Conservation (phyloP, 2,113 vertebrate genomes). For the Pomatostomus ruficeps region DNA sequence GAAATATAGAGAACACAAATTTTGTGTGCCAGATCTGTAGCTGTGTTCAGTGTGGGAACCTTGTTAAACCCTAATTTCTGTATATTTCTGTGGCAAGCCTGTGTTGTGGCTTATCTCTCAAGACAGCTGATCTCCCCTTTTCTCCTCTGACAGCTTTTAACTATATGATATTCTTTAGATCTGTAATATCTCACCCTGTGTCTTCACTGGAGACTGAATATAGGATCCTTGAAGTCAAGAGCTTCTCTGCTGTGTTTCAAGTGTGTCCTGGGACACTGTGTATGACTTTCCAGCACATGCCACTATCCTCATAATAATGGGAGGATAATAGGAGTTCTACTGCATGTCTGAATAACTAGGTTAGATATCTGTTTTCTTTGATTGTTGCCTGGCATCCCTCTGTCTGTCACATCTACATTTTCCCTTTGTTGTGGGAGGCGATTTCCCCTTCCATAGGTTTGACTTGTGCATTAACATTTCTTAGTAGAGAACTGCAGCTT, state of each 20-base stretch:
- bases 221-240: conserved; percentile 55
- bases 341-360: conserved; percentile 43
- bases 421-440: conserved; percentile 34
- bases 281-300: conserved; percentile 27
- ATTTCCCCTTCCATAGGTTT: conserved; percentile 22
- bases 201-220: conserved; percentile 57
- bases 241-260: conserved; percentile 57
- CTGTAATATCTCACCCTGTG: conserved; percentile 43
- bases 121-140: conserved; percentile 46
- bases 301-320: conserved; percentile 46
- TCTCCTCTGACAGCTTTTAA: conserved; percentile 61
- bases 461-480: conserved; percentile 19
- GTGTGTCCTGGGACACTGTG: conserved; percentile 59
- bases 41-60: neutral
- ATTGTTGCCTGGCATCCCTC: conserved; percentile 30
- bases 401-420: conserved; percentile 37
- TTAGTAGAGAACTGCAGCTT: conserved; percentile 5
- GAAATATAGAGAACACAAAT: neutral
- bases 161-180: conserved; percentile 57
- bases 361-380: conserved; percentile 45
- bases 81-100: neutral
- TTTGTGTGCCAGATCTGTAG: neutral
- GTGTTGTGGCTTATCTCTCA: conserved; percentile 34
- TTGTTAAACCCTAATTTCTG: conserved; percentile 35
- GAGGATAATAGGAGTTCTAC: conserved; percentile 33